Conservation (phyloP, 2,797 vertebrate species). For the Sebastes jordani region DNA sequence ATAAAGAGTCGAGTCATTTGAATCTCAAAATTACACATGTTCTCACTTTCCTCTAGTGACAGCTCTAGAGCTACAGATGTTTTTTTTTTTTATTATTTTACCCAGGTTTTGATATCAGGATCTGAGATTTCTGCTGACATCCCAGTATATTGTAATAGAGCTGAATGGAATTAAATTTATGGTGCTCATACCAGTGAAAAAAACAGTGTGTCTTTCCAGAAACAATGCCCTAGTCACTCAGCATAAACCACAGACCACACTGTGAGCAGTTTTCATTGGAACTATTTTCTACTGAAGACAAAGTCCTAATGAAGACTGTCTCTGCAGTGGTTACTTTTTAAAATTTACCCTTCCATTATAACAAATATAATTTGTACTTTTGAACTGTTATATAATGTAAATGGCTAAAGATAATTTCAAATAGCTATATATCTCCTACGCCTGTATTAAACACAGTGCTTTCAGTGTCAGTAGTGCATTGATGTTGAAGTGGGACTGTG, state of each 20-base stretch:
- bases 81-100: neutral
- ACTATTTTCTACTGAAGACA: neutral
- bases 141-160: neutral
- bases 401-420: neutral
- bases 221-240: constrained; percentile 31
- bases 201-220: constrained; percentile 12
- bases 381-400: neutral
- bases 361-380: neutral
- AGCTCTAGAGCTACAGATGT: neutral
- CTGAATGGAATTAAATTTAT: constrained; percentile 2
- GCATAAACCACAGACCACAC: constrained; percentile 43
- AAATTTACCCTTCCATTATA: neutral
- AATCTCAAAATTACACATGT: neutral
- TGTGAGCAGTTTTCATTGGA: constrained; percentile 33
- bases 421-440: neutral
- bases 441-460: neutral
- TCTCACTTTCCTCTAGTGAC: neutral
- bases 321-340: neutral
- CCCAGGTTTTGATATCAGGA: neutral
- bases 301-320: neutral
- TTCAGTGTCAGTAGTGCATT: neutral
- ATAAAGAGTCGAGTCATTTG: neutral
- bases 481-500: neutral
- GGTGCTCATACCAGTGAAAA: constrained; percentile 9
- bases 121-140: neutral